phyloP scores from a whole-genome alignment of 2,888 invertebrate genomes.

The Harpalus rufipes region DNA sequence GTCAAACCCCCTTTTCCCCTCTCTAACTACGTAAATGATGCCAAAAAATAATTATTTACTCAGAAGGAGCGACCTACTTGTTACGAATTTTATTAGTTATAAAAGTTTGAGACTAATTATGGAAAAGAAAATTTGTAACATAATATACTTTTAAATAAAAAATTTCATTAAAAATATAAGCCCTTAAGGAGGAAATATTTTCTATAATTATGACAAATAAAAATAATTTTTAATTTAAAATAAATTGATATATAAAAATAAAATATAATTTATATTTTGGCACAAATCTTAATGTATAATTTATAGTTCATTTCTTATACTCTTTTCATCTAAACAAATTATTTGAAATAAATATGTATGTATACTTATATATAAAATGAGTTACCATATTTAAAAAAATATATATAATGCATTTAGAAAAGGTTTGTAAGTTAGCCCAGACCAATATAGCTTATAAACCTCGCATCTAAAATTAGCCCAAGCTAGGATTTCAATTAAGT shows the following conservation, averaged over 20 bases:
- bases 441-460: background rate
- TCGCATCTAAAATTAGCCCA: background rate
- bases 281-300: background rate
- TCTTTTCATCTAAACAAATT: background rate
- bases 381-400: no score
- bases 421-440: background rate
- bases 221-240: background rate
- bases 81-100: background rate
- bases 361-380: no score
- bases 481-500: background rate
- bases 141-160: background rate
- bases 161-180: no score
- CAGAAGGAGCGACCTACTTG: background rate
- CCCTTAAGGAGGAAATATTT: no score
- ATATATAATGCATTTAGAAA: background rate
- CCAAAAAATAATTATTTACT: conserved; percentile 7
- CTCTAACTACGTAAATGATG: background rate
- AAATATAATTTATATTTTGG: background rate
- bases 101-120: background rate
- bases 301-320: background rate
- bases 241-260: background rate
- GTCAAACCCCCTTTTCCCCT: background rate
- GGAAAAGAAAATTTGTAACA: background rate
- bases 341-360: background rate
- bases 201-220: no score